These are phyloP conservation scores for Tetragonula carbonaria DNA, from an alignment of 2,888 invertebrate genomes.

Conservation along the genomic window DNA sequence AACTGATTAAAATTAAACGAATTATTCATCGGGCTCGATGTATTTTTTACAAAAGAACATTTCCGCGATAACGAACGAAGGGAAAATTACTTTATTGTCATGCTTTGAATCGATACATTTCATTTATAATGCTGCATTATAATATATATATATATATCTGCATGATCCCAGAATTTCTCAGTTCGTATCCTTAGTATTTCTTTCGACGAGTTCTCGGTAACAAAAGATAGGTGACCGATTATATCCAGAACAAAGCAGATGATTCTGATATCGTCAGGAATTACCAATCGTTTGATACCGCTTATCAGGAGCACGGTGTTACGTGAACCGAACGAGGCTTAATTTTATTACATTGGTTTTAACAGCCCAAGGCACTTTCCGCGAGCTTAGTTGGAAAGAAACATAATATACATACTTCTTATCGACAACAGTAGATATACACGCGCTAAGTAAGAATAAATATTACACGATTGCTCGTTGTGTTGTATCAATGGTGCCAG, in stretches of 20 bases:
- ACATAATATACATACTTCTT: slow-evolving; percentile 23
- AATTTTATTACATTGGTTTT: slow-evolving; percentile 6
- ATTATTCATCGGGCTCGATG: background rate
- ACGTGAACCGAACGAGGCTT: slow-evolving; percentile 5
- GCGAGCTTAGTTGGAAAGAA: background rate
- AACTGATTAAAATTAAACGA: background rate
- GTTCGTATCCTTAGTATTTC: background rate
- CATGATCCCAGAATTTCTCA: background rate
- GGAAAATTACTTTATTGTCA: background rate
- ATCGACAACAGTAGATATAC: slow-evolving; percentile 7
- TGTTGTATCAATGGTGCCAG: slow-evolving; percentile 58
- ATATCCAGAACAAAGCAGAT: slow-evolving; percentile 29
- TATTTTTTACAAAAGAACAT: background rate
- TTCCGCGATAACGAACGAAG: background rate
- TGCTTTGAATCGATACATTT: too few species aligned
- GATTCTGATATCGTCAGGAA: slow-evolving; percentile 15
- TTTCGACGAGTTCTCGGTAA: background rate
- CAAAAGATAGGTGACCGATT: slow-evolving; percentile 20
- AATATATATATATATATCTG: background rate
- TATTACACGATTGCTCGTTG: background rate
- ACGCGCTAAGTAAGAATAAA: background rate
- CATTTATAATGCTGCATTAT: background rate
- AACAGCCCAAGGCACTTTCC: slow-evolving; percentile 1
- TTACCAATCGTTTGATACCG: slow-evolving; percentile 12
- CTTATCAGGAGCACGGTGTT: slow-evolving; percentile 35